These are phyloP conservation scores for Eupsittula cactorum DNA, from an alignment of 2,113 vertebrate species.

Conservation along the genomic window DNA sequence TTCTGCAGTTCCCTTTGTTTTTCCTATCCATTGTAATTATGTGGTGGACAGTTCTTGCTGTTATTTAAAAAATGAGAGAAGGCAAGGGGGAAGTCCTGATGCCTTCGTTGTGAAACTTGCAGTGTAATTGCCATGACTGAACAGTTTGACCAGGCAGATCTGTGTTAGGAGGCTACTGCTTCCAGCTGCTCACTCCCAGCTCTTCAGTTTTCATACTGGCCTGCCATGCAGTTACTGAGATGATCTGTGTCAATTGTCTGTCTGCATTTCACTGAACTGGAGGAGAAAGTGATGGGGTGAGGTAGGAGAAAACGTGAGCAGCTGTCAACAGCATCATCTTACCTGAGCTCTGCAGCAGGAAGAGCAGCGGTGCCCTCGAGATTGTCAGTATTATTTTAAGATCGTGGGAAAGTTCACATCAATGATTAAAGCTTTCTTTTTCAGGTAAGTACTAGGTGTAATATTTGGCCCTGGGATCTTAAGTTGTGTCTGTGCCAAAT, in stretches of 20 bases:
- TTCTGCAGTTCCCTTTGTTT: background rate
- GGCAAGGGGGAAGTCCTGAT: background rate
- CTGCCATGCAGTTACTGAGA: background rate
- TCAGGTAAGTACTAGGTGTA: background rate
- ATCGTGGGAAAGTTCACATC: background rate
- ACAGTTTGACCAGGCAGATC: constrained; percentile 8
- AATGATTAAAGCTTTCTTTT: background rate
- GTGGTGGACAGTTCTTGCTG: background rate
- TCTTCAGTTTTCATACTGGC: background rate
- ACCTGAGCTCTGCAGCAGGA: background rate
- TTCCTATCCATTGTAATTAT: background rate
- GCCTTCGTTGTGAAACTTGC: background rate
- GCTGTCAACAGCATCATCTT: background rate
- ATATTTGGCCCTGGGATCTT: background rate
- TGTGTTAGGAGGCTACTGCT: constrained; percentile 35
- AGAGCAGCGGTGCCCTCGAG: background rate
- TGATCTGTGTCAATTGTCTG: background rate
- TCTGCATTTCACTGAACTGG: background rate
- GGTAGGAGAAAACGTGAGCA: background rate
- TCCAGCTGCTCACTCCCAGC: background rate
- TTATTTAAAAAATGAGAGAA: background rate
- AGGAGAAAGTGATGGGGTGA: background rate
- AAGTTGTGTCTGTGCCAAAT: background rate
- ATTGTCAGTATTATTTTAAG: background rate
- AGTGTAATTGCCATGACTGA: background rate